These are phyloP conservation scores for Hoplostethus atlanticus DNA, from an alignment of 2,797 vertebrate species.

Conservation along the genomic window DNA sequence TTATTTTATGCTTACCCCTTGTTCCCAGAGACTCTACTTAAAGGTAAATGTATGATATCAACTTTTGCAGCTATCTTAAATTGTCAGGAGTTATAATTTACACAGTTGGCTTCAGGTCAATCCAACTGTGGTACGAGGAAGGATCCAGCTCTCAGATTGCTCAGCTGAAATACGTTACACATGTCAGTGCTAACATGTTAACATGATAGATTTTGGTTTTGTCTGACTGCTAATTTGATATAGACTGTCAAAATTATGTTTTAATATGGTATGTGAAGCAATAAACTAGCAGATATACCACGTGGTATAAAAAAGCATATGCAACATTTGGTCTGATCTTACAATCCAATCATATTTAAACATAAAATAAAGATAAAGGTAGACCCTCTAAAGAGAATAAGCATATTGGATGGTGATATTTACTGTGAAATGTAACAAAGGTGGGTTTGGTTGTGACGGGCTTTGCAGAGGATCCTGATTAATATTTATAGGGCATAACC, in stretches of 20 bases:
- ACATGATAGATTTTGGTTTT: background rate
- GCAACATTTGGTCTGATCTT: conserved; percentile 9
- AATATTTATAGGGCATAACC: conserved; percentile 61
- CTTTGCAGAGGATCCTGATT: conserved; percentile 43
- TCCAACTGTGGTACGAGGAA: background rate
- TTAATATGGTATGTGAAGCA: background rate
- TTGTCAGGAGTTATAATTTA: conserved; percentile 1
- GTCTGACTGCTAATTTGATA: conserved; percentile 3
- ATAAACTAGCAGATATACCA: conserved; percentile 17
- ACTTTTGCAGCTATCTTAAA: conserved; percentile 13
- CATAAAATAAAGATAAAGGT: conserved; percentile 30
- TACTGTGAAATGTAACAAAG: conserved; percentile 21
- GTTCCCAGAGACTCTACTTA: conserved; percentile 21
- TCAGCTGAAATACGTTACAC: conserved; percentile 15
- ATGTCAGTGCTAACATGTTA: background rate
- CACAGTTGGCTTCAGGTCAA: background rate
- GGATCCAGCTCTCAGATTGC: background rate
- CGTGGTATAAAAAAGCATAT: background rate
- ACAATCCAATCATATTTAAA: conserved; percentile 7
- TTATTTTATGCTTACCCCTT: conserved; percentile 36
- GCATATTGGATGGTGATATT: conserved; percentile 25
- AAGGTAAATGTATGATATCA: conserved; percentile 30
- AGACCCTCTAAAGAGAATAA: conserved; percentile 27
- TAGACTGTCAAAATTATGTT: background rate
- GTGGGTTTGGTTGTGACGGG: conserved; percentile 33